These are phyloP conservation scores for Hedya salicella DNA, from an alignment of 2,888 invertebrate genomes.

Conservation along the genomic window DNA sequence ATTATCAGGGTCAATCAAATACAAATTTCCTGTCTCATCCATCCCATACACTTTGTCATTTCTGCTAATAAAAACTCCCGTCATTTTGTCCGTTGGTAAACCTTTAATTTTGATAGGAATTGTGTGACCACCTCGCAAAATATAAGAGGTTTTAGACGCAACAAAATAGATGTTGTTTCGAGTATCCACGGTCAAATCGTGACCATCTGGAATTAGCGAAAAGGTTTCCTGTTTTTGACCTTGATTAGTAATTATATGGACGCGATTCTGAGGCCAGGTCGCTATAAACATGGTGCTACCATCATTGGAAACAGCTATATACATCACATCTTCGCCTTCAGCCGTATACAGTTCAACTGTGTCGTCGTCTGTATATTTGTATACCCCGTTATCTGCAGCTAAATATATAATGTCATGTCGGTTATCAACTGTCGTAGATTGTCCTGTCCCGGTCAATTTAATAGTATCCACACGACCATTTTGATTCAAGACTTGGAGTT, in stretches of 20 bases:
- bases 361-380: constrained; percentile 75
- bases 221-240: constrained; percentile 70
- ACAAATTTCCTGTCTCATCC: constrained; percentile 76
- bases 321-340: constrained; percentile 78
- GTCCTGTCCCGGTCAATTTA: constrained; percentile 73
- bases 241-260: constrained; percentile 69
- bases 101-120: constrained; percentile 75
- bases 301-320: constrained; percentile 68
- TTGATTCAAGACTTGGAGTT: constrained; percentile 63
- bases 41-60: constrained; percentile 74
- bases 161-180: constrained; percentile 76
- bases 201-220: constrained; percentile 72
- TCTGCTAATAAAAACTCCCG: constrained; percentile 71
- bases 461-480: constrained; percentile 68
- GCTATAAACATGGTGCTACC: constrained; percentile 72
- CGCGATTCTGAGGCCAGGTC: constrained; percentile 79
- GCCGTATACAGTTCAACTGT: constrained; percentile 68
- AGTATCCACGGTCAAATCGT: constrained; percentile 72
- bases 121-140: constrained; percentile 62
- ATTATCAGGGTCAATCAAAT: constrained; percentile 64
- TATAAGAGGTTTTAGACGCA: constrained; percentile 73
- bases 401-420: constrained; percentile 76
- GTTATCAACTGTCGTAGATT: constrained; percentile 78
- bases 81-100: constrained; percentile 71
- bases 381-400: constrained; percentile 79